Percentiles rank a stretch among this genome's conserved stretches.
These are phyloP conservation scores for Charanyca ferruginea DNA, from an alignment of 2,888 invertebrate genomes.

Conservation along the genomic window DNA sequence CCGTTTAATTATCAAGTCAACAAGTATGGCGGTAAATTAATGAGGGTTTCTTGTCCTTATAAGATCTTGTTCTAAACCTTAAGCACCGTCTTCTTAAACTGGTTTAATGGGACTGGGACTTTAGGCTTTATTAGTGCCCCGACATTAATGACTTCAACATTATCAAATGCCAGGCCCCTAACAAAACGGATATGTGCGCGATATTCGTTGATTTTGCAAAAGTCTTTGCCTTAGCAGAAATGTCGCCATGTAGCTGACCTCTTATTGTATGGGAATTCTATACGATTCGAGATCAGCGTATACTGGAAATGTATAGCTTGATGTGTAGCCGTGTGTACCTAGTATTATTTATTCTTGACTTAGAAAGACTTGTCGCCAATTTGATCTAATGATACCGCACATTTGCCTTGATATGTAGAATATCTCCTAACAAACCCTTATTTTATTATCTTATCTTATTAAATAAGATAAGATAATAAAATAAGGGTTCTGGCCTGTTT, in stretches of 20 bases:
- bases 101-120: slow-evolving; percentile 10
- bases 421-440: slow-evolving; percentile 2
- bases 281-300: too few species aligned
- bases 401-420: neutral
- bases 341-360: neutral
- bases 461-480: too few species aligned
- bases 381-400: slow-evolving; percentile 11
- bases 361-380: slow-evolving; percentile 1
- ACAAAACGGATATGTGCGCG: slow-evolving; percentile 8
- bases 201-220: slow-evolving; percentile 41
- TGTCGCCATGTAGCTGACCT: neutral
- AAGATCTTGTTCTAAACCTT: slow-evolving; percentile 15
- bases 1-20: slow-evolving; percentile 16
- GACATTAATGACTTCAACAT: slow-evolving; percentile 41
- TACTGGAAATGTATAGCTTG: too few species aligned
- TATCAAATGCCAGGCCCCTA: slow-evolving; percentile 43
- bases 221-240: slow-evolving; percentile 16
- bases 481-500: too few species aligned
- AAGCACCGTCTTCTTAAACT: neutral
- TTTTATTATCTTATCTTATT: too few species aligned
- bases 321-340: too few species aligned
- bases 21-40: slow-evolving; percentile 28
- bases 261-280: too few species aligned
- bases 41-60: neutral
- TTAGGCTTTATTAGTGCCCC: slow-evolving; percentile 6